A percentile compares a stretch with the other conserved stretches of the same genome.
These are phyloP conservation scores for Liodrosophila aerea DNA, from an alignment of 2,888 invertebrate species.

Conservation along the genomic window DNA sequence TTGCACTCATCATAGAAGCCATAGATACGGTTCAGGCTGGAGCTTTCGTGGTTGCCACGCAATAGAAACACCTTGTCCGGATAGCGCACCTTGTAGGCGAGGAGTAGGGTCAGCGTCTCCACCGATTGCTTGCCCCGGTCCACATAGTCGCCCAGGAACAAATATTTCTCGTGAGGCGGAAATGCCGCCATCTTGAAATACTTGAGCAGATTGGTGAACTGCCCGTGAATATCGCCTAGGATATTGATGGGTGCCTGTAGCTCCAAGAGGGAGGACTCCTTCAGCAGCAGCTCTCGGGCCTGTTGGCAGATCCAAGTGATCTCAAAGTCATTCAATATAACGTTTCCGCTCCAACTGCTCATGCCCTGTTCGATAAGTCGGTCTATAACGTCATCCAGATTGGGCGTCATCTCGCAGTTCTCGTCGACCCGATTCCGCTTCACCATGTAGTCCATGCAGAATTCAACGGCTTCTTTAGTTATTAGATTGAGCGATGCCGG, in stretches of 20 bases:
- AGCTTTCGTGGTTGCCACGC: conserved; percentile 98
- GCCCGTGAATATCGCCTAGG: conserved; percentile 98
- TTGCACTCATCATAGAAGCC: conserved; percentile 99
- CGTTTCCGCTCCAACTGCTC: conserved; percentile 89
- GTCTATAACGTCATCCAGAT: conserved; percentile 45
- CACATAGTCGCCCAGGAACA: conserved; percentile 92
- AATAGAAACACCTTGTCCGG: conserved; percentile 97
- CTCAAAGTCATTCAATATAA: conserved; percentile 97
- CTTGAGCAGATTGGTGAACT: conserved; percentile 97
- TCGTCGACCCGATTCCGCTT: not conserved
- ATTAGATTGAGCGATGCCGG: not conserved
- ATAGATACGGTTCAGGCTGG: conserved; percentile 97
- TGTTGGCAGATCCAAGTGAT: conserved; percentile 97
- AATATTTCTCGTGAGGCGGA: conserved; percentile 97
- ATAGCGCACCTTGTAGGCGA: conserved; percentile 99
- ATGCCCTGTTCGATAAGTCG: conserved; percentile 18
- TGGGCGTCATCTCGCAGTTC: conserved; percentile 10
- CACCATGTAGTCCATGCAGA: conserved; percentile 32
- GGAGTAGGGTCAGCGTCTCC: conserved; percentile 96
- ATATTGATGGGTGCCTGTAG: conserved; percentile 98
- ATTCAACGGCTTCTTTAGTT: conserved; percentile 11
- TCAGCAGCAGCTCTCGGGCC: conserved; percentile 97
- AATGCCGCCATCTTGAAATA: conserved; percentile 98
- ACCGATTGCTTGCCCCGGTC: conserved; percentile 92
- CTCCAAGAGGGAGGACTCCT: conserved; percentile 97